A percentile compares a stretch with the other conserved stretches of the same genome.
These are phyloP conservation scores for Myotis davidii DNA, from an alignment of 2,113 vertebrate species.

Conservation along the genomic window DNA sequence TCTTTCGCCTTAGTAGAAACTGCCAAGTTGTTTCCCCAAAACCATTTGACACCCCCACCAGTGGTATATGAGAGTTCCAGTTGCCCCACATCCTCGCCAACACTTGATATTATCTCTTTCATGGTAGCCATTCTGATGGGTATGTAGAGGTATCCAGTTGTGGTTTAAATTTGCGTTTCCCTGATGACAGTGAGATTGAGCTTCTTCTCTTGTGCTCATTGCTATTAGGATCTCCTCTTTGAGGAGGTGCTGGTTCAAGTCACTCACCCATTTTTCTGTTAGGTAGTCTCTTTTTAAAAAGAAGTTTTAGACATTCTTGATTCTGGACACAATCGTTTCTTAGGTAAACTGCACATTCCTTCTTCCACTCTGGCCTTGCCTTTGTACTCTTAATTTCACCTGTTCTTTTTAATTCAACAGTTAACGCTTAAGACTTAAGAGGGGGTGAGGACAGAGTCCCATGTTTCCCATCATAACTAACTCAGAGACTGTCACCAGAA, in stretches of 20 bases:
- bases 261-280: neutral
- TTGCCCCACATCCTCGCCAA: neutral
- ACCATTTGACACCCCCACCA: neutral
- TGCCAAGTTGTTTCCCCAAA: neutral
- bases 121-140: neutral
- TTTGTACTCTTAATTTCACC: neutral
- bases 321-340: neutral
- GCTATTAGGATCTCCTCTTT: neutral
- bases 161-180: neutral
- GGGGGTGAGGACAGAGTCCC: neutral
- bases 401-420: neutral
- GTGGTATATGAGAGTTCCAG: neutral
- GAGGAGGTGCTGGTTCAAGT: neutral
- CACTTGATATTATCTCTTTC: neutral
- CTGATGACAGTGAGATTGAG: neutral
- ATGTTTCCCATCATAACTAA: neutral
- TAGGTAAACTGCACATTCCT: neutral
- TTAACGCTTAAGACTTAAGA: neutral
- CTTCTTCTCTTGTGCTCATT: neutral
- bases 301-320: slow-evolving; percentile 1
- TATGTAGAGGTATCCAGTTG: neutral
- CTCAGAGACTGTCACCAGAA: neutral
- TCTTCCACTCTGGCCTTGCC: neutral
- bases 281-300: neutral
- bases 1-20: neutral